Evolutionary conservation across 2,113 vertebrate species (phyloP).

Genomic region (Zosterops pallidus): DNA sequence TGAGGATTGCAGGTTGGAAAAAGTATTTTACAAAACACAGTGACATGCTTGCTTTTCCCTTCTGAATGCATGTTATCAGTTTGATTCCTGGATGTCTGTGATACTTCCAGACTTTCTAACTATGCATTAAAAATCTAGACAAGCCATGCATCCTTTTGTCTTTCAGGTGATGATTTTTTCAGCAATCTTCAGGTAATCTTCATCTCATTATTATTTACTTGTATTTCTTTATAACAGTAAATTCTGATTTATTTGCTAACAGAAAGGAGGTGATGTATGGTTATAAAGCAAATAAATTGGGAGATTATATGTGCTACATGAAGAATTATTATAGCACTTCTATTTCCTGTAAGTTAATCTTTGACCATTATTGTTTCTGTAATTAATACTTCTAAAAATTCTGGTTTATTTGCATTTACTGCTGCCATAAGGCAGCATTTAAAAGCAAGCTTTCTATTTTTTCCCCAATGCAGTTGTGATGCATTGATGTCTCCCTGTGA

Average conservation of each 20-base stretch:
- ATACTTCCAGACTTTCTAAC: not conserved
- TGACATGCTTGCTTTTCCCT: not conserved
- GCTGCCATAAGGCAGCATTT: not conserved
- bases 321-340: not conserved
- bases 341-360: not conserved
- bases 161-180: not conserved
- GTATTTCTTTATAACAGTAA: not conserved
- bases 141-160: not conserved
- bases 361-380: not conserved
- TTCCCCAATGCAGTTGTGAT: not conserved
- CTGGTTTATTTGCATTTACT: not conserved
- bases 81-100: not conserved
- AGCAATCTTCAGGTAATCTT: not conserved
- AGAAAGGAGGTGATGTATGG: not conserved
- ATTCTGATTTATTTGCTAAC: not conserved
- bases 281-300: not conserved
- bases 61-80: not conserved
- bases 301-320: not conserved
- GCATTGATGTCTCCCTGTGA: not conserved
- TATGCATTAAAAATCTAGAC: not conserved
- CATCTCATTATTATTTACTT: not conserved
- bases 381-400: not conserved
- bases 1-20: accelerated
- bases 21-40: not conserved
- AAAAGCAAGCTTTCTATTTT: not conserved